Percentiles rank a stretch among this genome's conserved stretches.
Conservation (phyloP, 1,140 invertebrate species). For the Spodoptera frugiperda region DNA sequence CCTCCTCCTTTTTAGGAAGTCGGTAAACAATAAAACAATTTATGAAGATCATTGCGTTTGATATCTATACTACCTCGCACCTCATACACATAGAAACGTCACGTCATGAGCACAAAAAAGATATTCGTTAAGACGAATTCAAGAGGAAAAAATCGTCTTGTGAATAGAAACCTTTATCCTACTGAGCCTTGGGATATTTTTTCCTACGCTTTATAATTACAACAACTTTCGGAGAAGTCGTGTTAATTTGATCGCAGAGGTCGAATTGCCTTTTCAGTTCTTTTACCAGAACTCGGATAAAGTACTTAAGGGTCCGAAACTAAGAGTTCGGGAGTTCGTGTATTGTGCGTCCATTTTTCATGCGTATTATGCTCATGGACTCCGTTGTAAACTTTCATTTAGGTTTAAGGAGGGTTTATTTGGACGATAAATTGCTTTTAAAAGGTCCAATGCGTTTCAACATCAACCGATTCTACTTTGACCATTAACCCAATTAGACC, state of each 20-base stretch:
- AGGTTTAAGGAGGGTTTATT: background rate
- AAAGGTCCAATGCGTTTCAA: conserved; percentile 8
- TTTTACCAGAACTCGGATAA: conserved; percentile 16
- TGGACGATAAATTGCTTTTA: background rate
- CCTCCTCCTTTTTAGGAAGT: no score
- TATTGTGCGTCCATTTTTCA: conserved; percentile 31
- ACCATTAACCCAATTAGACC: conserved; percentile 24
- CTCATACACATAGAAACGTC: no score
- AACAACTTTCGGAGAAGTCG: conserved; percentile 25
- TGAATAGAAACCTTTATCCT: conserved; percentile 23
- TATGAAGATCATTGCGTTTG: no score
- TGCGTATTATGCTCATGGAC: conserved; percentile 13
- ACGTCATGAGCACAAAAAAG: no score
- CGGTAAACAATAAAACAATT: no score
- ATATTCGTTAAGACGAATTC: no score
- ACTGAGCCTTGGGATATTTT: conserved; percentile 20
- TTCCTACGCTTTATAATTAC: conserved; percentile 36
- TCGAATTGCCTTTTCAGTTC: conserved; percentile 24
- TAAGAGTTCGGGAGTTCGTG: conserved; percentile 23
- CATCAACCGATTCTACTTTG: conserved; percentile 3
- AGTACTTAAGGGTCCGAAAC: conserved; percentile 24
- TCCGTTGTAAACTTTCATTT: conserved; percentile 11
- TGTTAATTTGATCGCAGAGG: conserved; percentile 34
- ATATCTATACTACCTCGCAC: no score
- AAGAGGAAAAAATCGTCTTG: background rate